phyloP scores from a whole-genome alignment of 1,140 invertebrate genomes.

The Chrysoperla carnea region DNA sequence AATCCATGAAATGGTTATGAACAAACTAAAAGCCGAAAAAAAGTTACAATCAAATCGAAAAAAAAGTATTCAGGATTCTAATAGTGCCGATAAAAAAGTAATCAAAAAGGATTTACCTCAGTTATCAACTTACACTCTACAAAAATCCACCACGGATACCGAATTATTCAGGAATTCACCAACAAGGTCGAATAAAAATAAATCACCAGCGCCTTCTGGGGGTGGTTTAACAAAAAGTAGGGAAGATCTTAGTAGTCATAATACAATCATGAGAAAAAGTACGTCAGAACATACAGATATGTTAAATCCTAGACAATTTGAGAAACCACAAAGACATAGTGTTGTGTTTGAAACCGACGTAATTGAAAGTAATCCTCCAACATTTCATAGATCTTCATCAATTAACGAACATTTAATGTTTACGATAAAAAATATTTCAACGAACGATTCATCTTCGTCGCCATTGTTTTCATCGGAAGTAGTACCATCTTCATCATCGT shows the following conservation, averaged over 20 bases:
- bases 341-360: neutral
- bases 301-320: too few species aligned
- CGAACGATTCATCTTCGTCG: neutral
- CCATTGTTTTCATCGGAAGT: neutral
- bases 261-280: too few species aligned
- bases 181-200: too few species aligned
- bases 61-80: neutral
- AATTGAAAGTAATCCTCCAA: neutral
- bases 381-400: neutral
- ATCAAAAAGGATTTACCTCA: neutral
- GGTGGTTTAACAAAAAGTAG: too few species aligned
- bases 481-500: too few species aligned
- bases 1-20: conserved; percentile 61
- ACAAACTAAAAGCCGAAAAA: conserved; percentile 50
- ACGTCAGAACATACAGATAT: too few species aligned
- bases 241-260: too few species aligned
- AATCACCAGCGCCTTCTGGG: too few species aligned
- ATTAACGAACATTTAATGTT: neutral
- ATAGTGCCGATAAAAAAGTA: neutral
- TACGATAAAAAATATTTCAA: neutral
- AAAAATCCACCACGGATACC: neutral
- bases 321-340: neutral
- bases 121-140: neutral
- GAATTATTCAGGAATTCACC: too few species aligned
- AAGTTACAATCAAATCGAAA: conserved; percentile 19